Evolutionary conservation across 1,140 invertebrate genomes (phyloP).

Genomic region (Coptotermes formosanus): DNA sequence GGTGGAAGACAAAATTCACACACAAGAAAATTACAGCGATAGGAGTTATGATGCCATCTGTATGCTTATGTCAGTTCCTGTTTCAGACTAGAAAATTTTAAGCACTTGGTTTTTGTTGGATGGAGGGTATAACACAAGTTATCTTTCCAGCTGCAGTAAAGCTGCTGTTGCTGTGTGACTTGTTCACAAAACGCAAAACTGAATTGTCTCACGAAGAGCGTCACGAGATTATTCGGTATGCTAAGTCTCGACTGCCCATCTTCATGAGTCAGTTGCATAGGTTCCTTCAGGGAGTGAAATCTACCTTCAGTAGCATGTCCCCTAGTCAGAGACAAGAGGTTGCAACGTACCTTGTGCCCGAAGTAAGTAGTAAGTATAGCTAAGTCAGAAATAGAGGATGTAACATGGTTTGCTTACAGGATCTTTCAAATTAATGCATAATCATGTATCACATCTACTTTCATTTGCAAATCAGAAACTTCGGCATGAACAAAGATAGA

Average conservation of each 20-base stretch:
- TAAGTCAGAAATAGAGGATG: too few relatives aligned
- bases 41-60: too few relatives aligned
- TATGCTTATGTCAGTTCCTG: too few relatives aligned
- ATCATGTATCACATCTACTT: too few relatives aligned
- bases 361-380: conserved; percentile 44
- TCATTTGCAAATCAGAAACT: too few relatives aligned
- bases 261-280: conserved; percentile 60
- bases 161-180: conserved; percentile 59
- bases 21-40: too few relatives aligned
- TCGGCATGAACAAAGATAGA: too few relatives aligned
- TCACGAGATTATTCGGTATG: conserved; percentile 64
- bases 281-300: conserved; percentile 58
- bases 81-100: too few relatives aligned
- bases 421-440: too few relatives aligned
- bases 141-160: conserved; percentile 50
- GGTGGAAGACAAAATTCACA: too few relatives aligned
- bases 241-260: conserved; percentile 61
- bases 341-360: conserved; percentile 62
- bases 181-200: conserved; percentile 58
- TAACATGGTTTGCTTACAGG: too few relatives aligned
- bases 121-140: not conserved
- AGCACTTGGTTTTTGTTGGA: too few relatives aligned
- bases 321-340: conserved; percentile 58
- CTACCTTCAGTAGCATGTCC: conserved; percentile 56
- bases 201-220: conserved; percentile 57